These are phyloP conservation scores for Orussus abietinus DNA, from an alignment of 1,140 invertebrate species.

Conservation along the genomic window DNA sequence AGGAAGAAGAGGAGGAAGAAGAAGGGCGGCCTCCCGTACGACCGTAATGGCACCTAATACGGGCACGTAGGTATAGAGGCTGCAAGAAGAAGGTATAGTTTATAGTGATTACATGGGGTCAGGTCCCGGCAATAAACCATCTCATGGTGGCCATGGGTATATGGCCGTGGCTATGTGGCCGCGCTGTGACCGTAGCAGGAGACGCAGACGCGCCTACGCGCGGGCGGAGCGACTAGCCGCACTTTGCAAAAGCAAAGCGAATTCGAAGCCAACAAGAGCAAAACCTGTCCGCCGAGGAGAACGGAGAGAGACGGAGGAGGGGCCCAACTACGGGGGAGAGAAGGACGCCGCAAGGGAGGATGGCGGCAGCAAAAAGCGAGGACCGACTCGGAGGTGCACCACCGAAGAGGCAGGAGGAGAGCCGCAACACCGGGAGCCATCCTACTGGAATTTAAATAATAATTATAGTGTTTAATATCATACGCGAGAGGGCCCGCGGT, in stretches of 20 bases:
- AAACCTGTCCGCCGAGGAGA: constrained; percentile 18
- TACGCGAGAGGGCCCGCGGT: constrained; percentile 36
- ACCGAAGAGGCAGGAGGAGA: constrained; percentile 17
- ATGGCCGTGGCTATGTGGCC: constrained; percentile 22
- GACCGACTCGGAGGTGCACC: constrained; percentile 13
- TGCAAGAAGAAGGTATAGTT: constrained; percentile 48
- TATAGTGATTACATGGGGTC: constrained; percentile 55
- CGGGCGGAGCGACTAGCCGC: constrained; percentile 33
- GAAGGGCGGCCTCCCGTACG: constrained; percentile 1
- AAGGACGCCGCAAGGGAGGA: constrained; percentile 10
- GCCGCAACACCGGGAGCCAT: constrained; percentile 53
- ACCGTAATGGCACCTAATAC: constrained; percentile 7
- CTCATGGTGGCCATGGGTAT: constrained; percentile 44
- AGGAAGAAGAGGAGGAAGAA: constrained; percentile 7
- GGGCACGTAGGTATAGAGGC: neutral
- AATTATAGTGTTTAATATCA: constrained; percentile 57
- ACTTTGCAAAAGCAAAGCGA: constrained; percentile 46
- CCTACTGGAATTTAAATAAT: constrained; percentile 56
- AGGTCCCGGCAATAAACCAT: constrained; percentile 52
- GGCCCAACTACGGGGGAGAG: constrained; percentile 14
- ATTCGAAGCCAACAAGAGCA: constrained; percentile 39
- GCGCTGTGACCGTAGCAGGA: constrained; percentile 8
- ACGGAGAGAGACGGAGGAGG: constrained; percentile 17
- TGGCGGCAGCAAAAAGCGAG: constrained; percentile 9
- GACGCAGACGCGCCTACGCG: constrained; percentile 42